These are phyloP conservation scores for Acanthosepion esculentum DNA, from an alignment of 2,888 invertebrate species.

Conservation along the genomic window DNA sequence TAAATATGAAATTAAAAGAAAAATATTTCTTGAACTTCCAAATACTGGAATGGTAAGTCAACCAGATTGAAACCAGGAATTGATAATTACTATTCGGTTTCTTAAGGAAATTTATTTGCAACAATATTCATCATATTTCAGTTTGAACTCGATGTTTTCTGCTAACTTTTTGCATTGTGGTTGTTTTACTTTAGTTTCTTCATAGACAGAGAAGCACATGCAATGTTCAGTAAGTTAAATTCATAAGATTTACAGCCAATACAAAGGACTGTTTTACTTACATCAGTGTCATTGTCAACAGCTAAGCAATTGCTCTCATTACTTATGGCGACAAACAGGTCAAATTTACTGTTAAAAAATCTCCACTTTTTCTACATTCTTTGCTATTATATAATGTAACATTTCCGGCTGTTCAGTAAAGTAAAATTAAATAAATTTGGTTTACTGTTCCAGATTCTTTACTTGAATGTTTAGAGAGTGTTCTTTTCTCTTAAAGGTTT, in stretches of 20 bases:
- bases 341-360: neutral
- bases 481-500: neutral
- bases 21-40: too few species aligned
- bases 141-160: neutral
- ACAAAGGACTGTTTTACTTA: slow-evolving; percentile 3
- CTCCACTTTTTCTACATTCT: slow-evolving; percentile 11
- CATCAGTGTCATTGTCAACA: neutral
- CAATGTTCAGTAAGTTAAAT: too few species aligned
- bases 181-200: neutral
- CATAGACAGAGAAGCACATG: neutral
- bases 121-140: neutral
- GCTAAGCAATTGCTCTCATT: slow-evolving; percentile 16
- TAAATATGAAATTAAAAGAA: neutral
- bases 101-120: neutral
- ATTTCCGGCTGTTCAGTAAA: neutral
- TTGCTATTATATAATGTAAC: slow-evolving; percentile 20
- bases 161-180: neutral
- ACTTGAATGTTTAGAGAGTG: neutral
- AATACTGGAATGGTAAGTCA: too few species aligned
- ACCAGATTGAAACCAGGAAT: neutral
- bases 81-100: neutral
- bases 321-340: slow-evolving; percentile 2
- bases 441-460: neutral
- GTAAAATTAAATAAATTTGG: neutral
- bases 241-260: neutral